These are phyloP conservation scores for Eurystomus glaucurus DNA, from an alignment of 2,797 vertebrate genomes.

Conservation along the genomic window DNA sequence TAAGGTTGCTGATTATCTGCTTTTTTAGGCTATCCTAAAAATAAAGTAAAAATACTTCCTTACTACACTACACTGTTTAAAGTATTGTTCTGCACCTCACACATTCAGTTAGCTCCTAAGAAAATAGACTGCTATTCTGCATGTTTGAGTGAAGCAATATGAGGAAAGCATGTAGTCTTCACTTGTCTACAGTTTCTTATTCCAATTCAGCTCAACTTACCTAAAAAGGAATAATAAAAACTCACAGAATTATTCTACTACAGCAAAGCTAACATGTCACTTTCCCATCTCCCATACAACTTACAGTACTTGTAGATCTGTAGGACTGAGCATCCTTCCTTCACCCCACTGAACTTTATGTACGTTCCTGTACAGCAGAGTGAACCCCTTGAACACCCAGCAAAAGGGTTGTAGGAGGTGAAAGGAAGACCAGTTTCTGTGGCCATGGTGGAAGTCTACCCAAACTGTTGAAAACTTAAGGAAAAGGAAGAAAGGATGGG, in stretches of 20 bases:
- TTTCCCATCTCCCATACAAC: not conserved
- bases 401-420: not conserved
- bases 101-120: not conserved
- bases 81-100: not conserved
- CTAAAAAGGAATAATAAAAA: not conserved
- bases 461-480: not conserved
- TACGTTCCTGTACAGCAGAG: not conserved
- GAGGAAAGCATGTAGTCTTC: not conserved
- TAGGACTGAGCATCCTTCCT: not conserved
- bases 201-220: not conserved
- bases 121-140: not conserved
- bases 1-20: not conserved
- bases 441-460: not conserved
- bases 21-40: not conserved
- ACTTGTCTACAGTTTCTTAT: not conserved
- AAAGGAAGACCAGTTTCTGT: not conserved
- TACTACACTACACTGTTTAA: not conserved
- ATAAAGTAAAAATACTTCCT: not conserved
- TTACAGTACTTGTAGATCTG: not conserved
- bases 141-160: not conserved
- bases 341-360: not conserved
- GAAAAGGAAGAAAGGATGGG: not conserved
- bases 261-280: not conserved
- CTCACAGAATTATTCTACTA: not conserved
- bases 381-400: not conserved